Conservation (phyloP, 2,888 invertebrate species). For the Punctoribates punctum region DNA sequence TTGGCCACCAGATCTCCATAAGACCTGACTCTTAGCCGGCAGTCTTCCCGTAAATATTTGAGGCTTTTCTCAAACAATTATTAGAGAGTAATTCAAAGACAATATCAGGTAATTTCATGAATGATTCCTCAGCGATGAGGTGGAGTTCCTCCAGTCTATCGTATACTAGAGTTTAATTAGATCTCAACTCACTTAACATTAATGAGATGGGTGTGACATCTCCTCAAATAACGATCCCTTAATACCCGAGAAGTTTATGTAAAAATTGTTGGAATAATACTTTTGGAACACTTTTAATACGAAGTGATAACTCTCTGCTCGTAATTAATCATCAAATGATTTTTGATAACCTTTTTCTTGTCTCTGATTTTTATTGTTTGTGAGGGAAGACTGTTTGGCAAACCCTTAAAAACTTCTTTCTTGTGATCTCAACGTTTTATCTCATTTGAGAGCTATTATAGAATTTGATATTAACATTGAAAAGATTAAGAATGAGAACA, state of each 20-base stretch:
- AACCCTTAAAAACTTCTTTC: slow-evolving; percentile 1
- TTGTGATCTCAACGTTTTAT: slow-evolving; percentile 3
- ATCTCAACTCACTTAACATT: slow-evolving; percentile 34
- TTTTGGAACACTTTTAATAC: slow-evolving; percentile 4
- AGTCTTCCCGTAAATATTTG: not conserved
- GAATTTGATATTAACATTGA: slow-evolving; percentile 2
- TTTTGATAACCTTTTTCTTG: slow-evolving; percentile 17
- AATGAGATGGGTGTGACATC: slow-evolving; percentile 34
- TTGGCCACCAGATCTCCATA: not conserved
- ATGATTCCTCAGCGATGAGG: slow-evolving; percentile 9
- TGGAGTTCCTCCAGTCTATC: not conserved
- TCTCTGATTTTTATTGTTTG: not conserved
- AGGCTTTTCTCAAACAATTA: slow-evolving; percentile 6
- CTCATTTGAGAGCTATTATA: not conserved
- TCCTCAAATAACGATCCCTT: slow-evolving; percentile 4
- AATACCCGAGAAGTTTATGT: not conserved
- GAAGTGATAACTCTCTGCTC: slow-evolving; percentile 27
- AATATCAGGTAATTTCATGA: slow-evolving; percentile 27
- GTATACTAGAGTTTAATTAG: slow-evolving; percentile 30
- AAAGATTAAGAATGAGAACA: too few species aligned
- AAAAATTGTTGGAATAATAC: not conserved
- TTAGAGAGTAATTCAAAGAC: slow-evolving; percentile 6
- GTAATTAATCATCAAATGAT: slow-evolving; percentile 29
- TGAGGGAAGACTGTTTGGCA: not conserved
- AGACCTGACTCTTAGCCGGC: not conserved